Evolutionary conservation across 2,113 vertebrate genomes (phyloP).

Genomic region (Nothoprocta perdicaria): DNA sequence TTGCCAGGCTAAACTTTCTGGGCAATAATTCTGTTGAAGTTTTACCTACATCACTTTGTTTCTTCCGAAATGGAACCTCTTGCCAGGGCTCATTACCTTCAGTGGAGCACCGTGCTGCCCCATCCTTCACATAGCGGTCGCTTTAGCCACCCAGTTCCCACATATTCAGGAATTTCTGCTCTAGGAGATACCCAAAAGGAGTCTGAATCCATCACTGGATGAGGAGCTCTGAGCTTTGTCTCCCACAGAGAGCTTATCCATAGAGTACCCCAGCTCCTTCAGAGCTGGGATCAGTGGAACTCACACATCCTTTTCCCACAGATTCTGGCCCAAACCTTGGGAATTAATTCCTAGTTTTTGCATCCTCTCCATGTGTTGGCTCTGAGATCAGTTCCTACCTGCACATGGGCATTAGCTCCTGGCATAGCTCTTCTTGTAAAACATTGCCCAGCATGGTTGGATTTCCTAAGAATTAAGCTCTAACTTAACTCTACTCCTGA

Average conservation of each 20-base stretch:
- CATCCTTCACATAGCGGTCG: not conserved
- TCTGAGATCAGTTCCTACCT: not conserved
- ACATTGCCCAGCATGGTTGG: not conserved
- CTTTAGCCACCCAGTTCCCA: not conserved
- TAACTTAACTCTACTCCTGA: not conserved
- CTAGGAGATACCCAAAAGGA: not conserved
- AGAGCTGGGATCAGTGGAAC: not conserved
- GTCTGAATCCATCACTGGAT: not conserved
- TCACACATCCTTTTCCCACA: accelerated
- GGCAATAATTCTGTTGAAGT: not conserved
- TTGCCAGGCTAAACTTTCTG: not conserved
- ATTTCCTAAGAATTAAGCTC: not conserved
- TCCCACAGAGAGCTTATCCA: not conserved
- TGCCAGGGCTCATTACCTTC: not conserved
- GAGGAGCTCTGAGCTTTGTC: not conserved
- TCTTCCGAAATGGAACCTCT: not conserved
- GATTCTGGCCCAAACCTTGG: not conserved
- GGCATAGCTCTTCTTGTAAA: not conserved
- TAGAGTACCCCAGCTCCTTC: not conserved
- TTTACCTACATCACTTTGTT: not conserved
- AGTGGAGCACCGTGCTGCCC: not conserved
- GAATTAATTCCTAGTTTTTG: not conserved
- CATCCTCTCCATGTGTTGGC: not conserved
- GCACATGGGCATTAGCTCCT: not conserved
- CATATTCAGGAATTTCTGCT: not conserved